Evolutionary conservation across 2,797 vertebrate genomes (phyloP), one percentile per base, ranked within the genome.

Genomic region (Huso huso): DNA sequence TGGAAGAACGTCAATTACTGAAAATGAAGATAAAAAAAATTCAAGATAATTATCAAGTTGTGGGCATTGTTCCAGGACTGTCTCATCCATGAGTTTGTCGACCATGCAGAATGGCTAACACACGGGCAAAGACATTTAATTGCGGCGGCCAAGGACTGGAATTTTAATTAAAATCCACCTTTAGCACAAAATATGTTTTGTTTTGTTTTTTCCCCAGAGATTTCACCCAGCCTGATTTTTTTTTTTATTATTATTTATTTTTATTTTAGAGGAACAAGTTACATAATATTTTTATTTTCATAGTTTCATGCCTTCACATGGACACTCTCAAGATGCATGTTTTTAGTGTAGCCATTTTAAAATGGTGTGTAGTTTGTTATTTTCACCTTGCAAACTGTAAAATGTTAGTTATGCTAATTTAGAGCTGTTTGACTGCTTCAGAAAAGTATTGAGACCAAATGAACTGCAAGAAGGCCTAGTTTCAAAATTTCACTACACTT

Each of bases 1-100:
- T 79, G 8, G 89, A 89, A 71, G 92, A 88, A 73, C 92, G 89
- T 73, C 91, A 87, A 78, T 89, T 93, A 72, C 72, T 98, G 77
- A 97, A 94, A 84, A 97, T 97, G 93, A 94, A 91, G 70, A 87
- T 95, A 51, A 91, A 93, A 75, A 98, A 96, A 76, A 91, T 93
- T 0, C 85, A 92, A 65, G 91, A 93, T 77, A 93, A 89, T 72
- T 96, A 95, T 58, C 89, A 94, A 73, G 93, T 97, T 62, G 92
- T 92, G 64, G 91, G 91, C 8, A 84, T 79, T 6, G 86, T 85
- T 82, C 88, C 77, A 48, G 86, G 72, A 37, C 37, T 37, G 37
- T 37, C 37, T 37, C 37, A 9, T 1, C 79, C 71, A 15, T 83
- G 83, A 74, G 83, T 6, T 88, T 48, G 76, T 82, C 73, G 82